A percentile compares a stretch with the other conserved stretches of the same genome.
phyloP scores from a whole-genome alignment of 2,113 vertebrate species.

The Crotophaga sulcirostris region DNA sequence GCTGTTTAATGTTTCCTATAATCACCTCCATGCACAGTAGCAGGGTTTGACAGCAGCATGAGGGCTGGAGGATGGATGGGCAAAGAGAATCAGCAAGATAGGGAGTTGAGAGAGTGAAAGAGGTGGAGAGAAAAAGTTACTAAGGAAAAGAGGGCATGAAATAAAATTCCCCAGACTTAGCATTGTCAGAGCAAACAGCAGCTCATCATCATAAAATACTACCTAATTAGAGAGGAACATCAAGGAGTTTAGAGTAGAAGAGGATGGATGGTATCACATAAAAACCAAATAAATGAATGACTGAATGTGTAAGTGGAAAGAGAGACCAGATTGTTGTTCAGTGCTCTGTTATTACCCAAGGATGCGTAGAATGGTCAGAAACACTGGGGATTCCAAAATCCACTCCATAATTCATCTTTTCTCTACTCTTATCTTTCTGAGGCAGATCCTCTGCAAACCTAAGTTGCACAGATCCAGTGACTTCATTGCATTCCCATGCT shows the following conservation, averaged over 20 bases:
- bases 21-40: background rate
- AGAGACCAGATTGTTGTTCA: background rate
- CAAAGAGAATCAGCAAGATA: background rate
- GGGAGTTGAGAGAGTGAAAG: background rate
- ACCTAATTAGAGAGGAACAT: background rate
- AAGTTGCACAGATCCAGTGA: background rate
- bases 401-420: background rate
- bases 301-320: background rate
- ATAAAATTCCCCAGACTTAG: background rate
- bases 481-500: background rate
- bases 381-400: background rate
- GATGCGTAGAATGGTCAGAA: rapidly evolving
- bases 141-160: background rate
- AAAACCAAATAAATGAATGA: background rate
- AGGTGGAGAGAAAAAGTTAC: background rate
- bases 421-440: background rate
- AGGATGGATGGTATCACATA: background rate
- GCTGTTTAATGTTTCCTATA: conserved; percentile 3
- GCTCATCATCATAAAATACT: background rate
- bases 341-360: background rate
- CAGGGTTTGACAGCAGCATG: background rate
- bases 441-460: background rate
- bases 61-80: background rate
- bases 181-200: background rate
- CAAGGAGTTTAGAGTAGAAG: background rate